Evolutionary conservation across 1,140 invertebrate genomes (phyloP).

Genomic region (Euwallacea similis): DNA sequence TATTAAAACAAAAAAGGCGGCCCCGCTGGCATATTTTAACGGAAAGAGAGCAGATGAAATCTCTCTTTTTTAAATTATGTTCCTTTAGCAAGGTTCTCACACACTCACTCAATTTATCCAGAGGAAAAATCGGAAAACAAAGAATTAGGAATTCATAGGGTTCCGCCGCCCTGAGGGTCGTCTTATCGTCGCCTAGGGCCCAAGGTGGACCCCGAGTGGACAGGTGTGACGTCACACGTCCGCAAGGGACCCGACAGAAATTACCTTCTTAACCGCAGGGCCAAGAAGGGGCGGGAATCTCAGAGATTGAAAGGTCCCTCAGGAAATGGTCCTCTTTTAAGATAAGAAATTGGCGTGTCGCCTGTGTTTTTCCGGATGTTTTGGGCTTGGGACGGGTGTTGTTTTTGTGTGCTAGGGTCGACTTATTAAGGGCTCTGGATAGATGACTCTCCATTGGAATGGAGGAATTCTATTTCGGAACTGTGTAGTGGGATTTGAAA

Average conservation of each 20-base stretch:
- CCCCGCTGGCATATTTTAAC: conserved; percentile 20
- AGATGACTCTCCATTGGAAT: too few relatives aligned
- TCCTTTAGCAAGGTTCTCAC: neutral
- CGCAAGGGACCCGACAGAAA: conserved; percentile 32
- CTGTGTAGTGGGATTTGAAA: too few relatives aligned
- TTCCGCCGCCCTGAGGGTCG: conserved; percentile 14
- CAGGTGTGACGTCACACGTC: conserved; percentile 35
- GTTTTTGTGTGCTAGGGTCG: neutral
- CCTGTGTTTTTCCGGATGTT: conserved; percentile 19
- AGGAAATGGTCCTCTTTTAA: conserved; percentile 25
- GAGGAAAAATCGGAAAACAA: conserved; percentile 17
- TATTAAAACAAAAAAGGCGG: conserved; percentile 33
- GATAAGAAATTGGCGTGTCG: conserved; percentile 33
- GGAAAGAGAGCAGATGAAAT: conserved; percentile 9
- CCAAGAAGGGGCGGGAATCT: conserved; percentile 29
- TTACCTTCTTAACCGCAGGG: conserved; percentile 38
- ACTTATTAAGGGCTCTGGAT: too few relatives aligned
- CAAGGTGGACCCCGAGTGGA: conserved; percentile 28
- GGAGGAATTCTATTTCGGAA: too few relatives aligned
- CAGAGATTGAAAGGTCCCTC: conserved; percentile 31
- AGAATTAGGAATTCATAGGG: conserved; percentile 16
- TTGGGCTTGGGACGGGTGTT: neutral
- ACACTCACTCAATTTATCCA: conserved; percentile 3
- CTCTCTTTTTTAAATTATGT: conserved; percentile 22
- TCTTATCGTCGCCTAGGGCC: conserved; percentile 8